Evolutionary conservation across 2,888 invertebrate species (phyloP).

Genomic region (Dasysyrphus albostriatus): DNA sequence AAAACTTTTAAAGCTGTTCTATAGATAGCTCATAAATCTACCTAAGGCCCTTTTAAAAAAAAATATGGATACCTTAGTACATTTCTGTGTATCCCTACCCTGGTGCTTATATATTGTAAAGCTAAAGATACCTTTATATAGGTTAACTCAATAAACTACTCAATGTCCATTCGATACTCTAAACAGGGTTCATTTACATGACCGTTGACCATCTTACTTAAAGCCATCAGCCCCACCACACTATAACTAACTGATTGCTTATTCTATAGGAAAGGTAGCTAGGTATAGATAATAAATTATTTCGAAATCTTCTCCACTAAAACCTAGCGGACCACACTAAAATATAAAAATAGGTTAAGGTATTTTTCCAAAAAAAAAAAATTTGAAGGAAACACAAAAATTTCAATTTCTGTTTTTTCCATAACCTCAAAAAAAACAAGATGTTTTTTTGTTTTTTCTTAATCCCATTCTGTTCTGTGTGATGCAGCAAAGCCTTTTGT

Average conservation of each 20-base stretch:
- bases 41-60: no score
- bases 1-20: no score
- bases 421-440: slow-evolving; percentile 21
- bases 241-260: neutral
- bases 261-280: neutral
- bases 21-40: no score
- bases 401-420: slow-evolving; percentile 53
- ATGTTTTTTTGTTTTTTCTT: neutral
- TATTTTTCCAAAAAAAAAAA: slow-evolving; percentile 26
- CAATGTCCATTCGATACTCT: neutral
- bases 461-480: slow-evolving; percentile 7
- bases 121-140: no score
- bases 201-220: neutral
- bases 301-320: slow-evolving; percentile 2
- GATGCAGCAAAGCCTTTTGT: slow-evolving; percentile 12
- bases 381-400: slow-evolving; percentile 35
- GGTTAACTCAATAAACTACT: neutral
- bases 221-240: neutral
- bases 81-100: no score
- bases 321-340: neutral
- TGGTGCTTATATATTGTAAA: no score
- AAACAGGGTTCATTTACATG: neutral
- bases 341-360: slow-evolving; percentile 17
- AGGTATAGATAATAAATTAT: neutral
- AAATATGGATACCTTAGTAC: no score